Evolutionary conservation across 1,140 invertebrate genomes (phyloP).

Genomic region (Hycleus phaleratus): DNA sequence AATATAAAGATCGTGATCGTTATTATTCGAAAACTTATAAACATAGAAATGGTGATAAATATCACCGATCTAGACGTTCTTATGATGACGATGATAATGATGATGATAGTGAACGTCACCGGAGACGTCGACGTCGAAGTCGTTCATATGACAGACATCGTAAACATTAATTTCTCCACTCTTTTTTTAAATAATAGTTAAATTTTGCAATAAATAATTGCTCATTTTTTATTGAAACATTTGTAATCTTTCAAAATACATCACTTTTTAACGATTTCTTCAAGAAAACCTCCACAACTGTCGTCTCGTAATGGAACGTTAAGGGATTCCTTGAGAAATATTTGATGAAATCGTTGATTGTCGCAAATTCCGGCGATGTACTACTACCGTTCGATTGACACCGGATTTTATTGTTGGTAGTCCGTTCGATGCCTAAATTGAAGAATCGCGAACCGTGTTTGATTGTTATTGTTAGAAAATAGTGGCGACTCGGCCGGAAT

Average conservation of each 20-base stretch:
- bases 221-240: not conserved
- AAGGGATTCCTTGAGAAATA: slow-evolving; percentile 9
- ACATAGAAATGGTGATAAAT: not conserved
- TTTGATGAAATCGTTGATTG: slow-evolving; percentile 7
- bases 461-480: slow-evolving; percentile 10
- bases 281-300: not conserved
- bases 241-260: not conserved
- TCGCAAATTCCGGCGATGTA: slow-evolving; percentile 12
- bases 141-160: no score
- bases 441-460: slow-evolving; percentile 8
- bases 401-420: slow-evolving; percentile 1
- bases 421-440: slow-evolving; percentile 17
- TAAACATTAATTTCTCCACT: no score
- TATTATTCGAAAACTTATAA: not conserved
- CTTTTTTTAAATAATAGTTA: not conserved
- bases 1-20: not conserved
- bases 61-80: not conserved
- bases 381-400: not conserved
- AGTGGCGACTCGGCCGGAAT: slow-evolving; percentile 15
- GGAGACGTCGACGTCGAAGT: not conserved
- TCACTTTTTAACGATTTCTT: not conserved
- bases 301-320: not conserved
- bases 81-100: not conserved
- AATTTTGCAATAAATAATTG: not conserved
- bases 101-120: not conserved